A percentile compares a stretch with the other conserved stretches of the same genome.
These are phyloP conservation scores for Polymixis lichenea DNA, from an alignment of 2,888 invertebrate genomes.

Conservation along the genomic window DNA sequence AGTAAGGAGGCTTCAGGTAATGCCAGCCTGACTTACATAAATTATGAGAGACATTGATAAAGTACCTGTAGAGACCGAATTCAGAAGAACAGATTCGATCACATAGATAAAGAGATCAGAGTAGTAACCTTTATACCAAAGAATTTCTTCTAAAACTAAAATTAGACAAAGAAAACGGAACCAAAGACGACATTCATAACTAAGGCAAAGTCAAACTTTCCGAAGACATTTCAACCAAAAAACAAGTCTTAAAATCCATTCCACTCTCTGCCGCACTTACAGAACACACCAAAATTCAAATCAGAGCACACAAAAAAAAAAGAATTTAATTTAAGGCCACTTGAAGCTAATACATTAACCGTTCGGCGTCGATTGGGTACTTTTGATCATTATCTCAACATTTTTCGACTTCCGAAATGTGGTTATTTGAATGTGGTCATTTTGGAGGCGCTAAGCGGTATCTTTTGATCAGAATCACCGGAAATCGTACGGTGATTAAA, in stretches of 20 bases:
- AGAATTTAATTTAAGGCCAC: constrained; percentile 59
- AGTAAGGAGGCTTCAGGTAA: not conserved
- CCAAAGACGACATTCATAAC: not conserved
- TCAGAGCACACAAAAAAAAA: constrained; percentile 34
- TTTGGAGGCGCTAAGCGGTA: constrained; percentile 66
- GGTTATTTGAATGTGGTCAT: constrained; percentile 60
- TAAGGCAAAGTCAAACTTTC: not conserved
- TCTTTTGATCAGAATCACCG: constrained; percentile 65
- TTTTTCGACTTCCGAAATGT: constrained; percentile 67
- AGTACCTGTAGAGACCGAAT: not conserved
- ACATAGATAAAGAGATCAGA: not conserved
- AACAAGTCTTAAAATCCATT: constrained; percentile 3
- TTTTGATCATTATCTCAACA: constrained; percentile 66
- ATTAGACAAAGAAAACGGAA: not conserved
- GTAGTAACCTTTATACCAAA: not conserved
- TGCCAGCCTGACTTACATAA: not conserved
- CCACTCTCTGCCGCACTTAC: constrained; percentile 1
- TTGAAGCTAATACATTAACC: constrained; percentile 63
- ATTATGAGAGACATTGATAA: not conserved
- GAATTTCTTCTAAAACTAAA: not conserved
- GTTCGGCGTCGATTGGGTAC: constrained; percentile 59
- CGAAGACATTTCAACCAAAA: constrained; percentile 14
- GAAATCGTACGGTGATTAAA: constrained; percentile 62
- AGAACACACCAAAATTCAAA: constrained; percentile 41
- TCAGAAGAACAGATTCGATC: not conserved